Evolutionary conservation across 2,888 invertebrate species (phyloP), one percentile per base, ranked within the genome.

Genomic region (Auanema freiburgensis): DNA sequence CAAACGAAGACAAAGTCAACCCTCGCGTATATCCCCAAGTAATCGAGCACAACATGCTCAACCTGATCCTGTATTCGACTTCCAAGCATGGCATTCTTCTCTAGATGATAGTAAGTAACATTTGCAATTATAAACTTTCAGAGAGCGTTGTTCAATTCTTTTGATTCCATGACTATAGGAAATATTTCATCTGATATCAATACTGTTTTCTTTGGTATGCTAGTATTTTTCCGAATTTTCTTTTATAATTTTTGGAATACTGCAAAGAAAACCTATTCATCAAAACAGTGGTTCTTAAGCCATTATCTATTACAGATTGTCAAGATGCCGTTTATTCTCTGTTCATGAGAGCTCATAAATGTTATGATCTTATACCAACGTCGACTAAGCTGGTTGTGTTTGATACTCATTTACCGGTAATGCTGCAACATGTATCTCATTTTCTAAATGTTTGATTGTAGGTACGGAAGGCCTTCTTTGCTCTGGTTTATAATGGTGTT

Each of bases 271-370:
- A 11, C 55, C 25, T 1, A 25, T 23, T 57, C 4, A 5, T 16
- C n/a, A 3, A 3, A 33, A 33, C 1, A 1, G 6, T 2, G n/a
- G 1, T 33, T 23, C 5, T 25, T 12, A 42, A 16, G 1, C 5
- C 51, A n/a, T 12, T 24, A 10, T 18, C 14, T 4, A 50, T 77
- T 83, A 46, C 71, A 82, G 82, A 82, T 50, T 81, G 77, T 63
- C 80, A 83, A 64, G 82, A 83, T 58, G 77, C 78, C 11, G 82
- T 84, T 8, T 83, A 82, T 59, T 79, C 81, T 24, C 63, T 83
- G 59, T 98, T 98, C 89, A 97, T 98, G 90, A 93, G 93, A 87
- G 96, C 95, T 87, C 97, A 99, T 89, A 95, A 94, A 87, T 97
- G 97, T 87, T 98, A 98, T 88, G 98, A 99, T 88, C 89, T 99